Percentiles rank a stretch among this genome's conserved stretches.
These are phyloP conservation scores for Tipula helvola DNA, from an alignment of 2,888 invertebrate species.

Conservation along the genomic window DNA sequence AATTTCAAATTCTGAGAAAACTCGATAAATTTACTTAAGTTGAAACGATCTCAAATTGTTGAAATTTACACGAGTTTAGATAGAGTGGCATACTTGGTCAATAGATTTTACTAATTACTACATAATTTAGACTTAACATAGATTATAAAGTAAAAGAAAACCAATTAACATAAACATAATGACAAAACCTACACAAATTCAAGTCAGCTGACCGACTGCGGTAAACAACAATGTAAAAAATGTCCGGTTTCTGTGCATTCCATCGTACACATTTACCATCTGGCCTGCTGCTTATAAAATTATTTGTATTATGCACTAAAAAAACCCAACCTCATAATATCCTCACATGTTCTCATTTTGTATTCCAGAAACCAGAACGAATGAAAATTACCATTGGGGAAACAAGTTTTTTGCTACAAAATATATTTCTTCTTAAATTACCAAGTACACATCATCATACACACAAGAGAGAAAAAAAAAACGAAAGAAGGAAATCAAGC, in stretches of 20 bases:
- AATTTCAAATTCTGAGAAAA: too few species aligned
- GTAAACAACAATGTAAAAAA: not conserved
- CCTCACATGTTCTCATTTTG: not conserved
- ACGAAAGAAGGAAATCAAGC: not conserved
- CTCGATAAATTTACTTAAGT: too few species aligned
- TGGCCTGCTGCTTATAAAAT: not conserved
- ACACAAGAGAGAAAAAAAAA: not conserved
- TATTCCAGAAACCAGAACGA: not conserved
- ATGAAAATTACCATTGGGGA: not conserved
- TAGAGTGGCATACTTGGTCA: too few species aligned
- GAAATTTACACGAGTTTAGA: too few species aligned
- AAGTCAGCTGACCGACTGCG: not conserved
- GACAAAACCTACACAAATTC: not conserved
- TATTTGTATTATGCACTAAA: not conserved
- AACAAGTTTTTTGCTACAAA: not conserved
- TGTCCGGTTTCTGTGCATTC: not conserved
- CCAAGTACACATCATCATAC: not conserved
- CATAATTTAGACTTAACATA: too few species aligned
- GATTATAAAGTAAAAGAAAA: too few species aligned
- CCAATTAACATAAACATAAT: not conserved
- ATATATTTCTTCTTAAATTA: not conserved
- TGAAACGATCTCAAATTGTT: too few species aligned
- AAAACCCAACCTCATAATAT: not conserved
- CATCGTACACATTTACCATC: not conserved
- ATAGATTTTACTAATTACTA: too few species aligned